Evolutionary conservation across 2,888 invertebrate genomes (phyloP), one percentile per base, ranked within the genome.

Genomic region (Pristionchus japonicus): DNA sequence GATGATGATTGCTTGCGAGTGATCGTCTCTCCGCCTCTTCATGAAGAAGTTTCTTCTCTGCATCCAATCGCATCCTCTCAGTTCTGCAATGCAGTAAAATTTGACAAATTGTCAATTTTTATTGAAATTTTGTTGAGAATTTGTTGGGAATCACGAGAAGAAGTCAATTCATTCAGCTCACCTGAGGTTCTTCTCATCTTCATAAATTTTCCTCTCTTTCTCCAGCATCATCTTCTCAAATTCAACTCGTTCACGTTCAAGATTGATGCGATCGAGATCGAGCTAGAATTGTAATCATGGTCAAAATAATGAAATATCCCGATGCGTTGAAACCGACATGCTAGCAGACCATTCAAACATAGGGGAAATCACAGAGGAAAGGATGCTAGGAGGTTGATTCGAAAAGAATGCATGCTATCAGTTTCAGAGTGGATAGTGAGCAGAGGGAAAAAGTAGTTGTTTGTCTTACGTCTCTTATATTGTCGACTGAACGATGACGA

Each of bases 181-280:
- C 89, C 90, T 88, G 43, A 94, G 88, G 52, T 90, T 85, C 67
- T 90, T 90, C 89, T 94, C 93, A 70, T 93, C 93, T 27, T 93
- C 93, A 40, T 90, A 80, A 64, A 94, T 82, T 37, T 92, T 90
- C 49, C 90, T 91, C 67, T 94, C 93, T 47, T 92, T 88, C 84
- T 94, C 94, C 87, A 90, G 88, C 84, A 94, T 92, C 88, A 93
- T 93, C 84, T 92, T 90, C 87, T 94, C 94, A 87, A 94, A 93
- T 84, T 94, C 93, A 80, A 94, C 89, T 37, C 93, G 90, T 74
- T 94, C 94, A 64, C 93, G 91, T 89, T 94, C 94, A 87, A 94
- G 89, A 27, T 92, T 91, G 31, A 94, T 87, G 40, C 93, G 90
- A 83, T 94, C 94, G 88, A 94, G 88, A 80, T 94, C 93, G 37